These are phyloP conservation scores for Aplocera efformata DNA, from an alignment of 2,888 invertebrate species.

Conservation along the genomic window DNA sequence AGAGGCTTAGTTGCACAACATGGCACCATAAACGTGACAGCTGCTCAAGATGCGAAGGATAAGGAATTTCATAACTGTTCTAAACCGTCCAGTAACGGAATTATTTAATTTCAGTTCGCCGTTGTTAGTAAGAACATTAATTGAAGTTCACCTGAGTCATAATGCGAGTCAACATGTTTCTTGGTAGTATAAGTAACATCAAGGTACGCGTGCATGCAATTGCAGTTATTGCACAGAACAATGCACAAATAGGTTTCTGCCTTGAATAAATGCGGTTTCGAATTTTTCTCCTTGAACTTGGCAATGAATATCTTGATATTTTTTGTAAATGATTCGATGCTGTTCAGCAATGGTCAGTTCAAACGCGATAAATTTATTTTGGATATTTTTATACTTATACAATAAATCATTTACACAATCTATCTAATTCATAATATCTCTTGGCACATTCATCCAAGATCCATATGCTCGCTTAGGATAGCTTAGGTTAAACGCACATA, in stretches of 20 bases:
- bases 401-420: too few species aligned
- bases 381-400: too few species aligned
- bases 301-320: slow-evolving; percentile 21
- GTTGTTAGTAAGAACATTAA: slow-evolving; percentile 13
- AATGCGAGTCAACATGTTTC: slow-evolving; percentile 1
- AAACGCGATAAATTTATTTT: too few species aligned
- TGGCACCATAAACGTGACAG: slow-evolving; percentile 11
- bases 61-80: slow-evolving; percentile 16
- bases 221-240: slow-evolving; percentile 27
- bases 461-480: too few species aligned
- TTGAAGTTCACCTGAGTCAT: slow-evolving; percentile 18
- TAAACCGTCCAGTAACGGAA: slow-evolving; percentile 14
- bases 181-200: slow-evolving; percentile 1
- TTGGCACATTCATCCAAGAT: too few species aligned
- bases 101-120: slow-evolving; percentile 21
- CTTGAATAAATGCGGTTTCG: slow-evolving; percentile 29
- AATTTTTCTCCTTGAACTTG: slow-evolving; percentile 34
- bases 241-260: slow-evolving; percentile 32
- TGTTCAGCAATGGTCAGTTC: too few species aligned
- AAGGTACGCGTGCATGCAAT: slow-evolving; percentile 5
- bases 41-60: not conserved
- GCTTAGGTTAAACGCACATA: too few species aligned
- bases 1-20: slow-evolving; percentile 10
- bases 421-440: too few species aligned
- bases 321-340: slow-evolving; percentile 6